These are phyloP conservation scores for Eudemis profundana DNA, from an alignment of 2,888 invertebrate species.

Conservation along the genomic window DNA sequence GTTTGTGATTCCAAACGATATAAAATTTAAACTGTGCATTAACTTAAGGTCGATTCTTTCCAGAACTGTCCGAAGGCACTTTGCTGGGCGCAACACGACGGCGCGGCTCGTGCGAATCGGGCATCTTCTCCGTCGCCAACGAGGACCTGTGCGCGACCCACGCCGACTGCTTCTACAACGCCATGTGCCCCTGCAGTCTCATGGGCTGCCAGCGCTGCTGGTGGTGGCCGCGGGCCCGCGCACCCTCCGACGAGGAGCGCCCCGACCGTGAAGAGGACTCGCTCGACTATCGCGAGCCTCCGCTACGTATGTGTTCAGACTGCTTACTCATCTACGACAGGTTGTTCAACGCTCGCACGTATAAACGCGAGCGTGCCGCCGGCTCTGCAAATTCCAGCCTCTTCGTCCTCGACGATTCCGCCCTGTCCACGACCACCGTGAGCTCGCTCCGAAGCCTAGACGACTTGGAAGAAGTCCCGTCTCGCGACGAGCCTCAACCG, in stretches of 20 bases:
- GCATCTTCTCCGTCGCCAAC: constrained; percentile 95
- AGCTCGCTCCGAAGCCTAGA: constrained; percentile 86
- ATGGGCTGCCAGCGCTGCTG: constrained; percentile 78
- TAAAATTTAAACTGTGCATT: too few species aligned
- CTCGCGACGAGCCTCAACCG: constrained; percentile 30
- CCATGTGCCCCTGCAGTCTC: constrained; percentile 76
- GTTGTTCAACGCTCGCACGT: constrained; percentile 55
- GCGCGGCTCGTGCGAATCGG: constrained; percentile 94
- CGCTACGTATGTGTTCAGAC: constrained; percentile 43
- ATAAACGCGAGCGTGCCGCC: constrained; percentile 45
- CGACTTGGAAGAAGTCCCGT: constrained; percentile 75
- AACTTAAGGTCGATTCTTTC: neutral
- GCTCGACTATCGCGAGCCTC: constrained; percentile 49
- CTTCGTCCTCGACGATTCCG: constrained; percentile 86
- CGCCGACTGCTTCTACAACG: constrained; percentile 60
- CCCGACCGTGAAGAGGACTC: constrained; percentile 49
- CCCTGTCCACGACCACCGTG: constrained; percentile 78
- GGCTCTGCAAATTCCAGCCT: constrained; percentile 83
- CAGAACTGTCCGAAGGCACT: constrained; percentile 51
- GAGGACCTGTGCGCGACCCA: constrained; percentile 87
- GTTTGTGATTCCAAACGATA: too few species aligned
- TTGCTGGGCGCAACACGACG: constrained; percentile 80
- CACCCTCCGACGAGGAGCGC: constrained; percentile 50
- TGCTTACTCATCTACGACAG: constrained; percentile 66
- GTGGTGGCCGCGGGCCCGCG: constrained; percentile 68